phyloP scores from a whole-genome alignment of 2,797 vertebrate genomes.

The Sparus aurata region DNA sequence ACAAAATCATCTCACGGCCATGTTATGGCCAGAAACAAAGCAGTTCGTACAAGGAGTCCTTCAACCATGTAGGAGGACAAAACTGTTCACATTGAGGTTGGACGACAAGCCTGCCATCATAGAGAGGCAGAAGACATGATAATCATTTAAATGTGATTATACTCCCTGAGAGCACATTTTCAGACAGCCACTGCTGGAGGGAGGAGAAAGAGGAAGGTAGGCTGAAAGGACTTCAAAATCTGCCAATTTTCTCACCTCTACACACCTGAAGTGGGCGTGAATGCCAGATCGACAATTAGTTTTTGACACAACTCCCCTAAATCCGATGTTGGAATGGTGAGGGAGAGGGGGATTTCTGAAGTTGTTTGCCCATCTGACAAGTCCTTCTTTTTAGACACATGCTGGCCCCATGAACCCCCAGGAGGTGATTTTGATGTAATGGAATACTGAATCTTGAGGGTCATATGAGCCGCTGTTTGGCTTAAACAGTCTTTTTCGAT shows the following conservation, averaged over 20 bases:
- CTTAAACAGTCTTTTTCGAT: background rate
- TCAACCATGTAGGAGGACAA: too few relatives aligned
- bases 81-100: background rate
- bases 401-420: background rate
- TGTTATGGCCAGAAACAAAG: background rate
- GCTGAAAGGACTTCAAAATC: background rate
- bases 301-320: background rate
- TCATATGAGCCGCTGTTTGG: background rate
- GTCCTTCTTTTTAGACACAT: background rate
- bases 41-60: background rate
- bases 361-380: background rate
- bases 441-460: background rate
- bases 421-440: background rate
- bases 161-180: background rate
- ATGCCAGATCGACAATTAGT: background rate
- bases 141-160: background rate
- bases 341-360: too few relatives aligned
- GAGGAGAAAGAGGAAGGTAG: background rate
- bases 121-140: background rate
- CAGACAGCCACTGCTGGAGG: background rate
- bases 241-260: conserved; percentile 2
- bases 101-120: background rate
- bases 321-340: background rate
- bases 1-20: background rate
- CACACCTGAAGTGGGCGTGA: background rate